Evolutionary conservation across 2,113 vertebrate species (phyloP).

Genomic region (Siniperca knerii): DNA sequence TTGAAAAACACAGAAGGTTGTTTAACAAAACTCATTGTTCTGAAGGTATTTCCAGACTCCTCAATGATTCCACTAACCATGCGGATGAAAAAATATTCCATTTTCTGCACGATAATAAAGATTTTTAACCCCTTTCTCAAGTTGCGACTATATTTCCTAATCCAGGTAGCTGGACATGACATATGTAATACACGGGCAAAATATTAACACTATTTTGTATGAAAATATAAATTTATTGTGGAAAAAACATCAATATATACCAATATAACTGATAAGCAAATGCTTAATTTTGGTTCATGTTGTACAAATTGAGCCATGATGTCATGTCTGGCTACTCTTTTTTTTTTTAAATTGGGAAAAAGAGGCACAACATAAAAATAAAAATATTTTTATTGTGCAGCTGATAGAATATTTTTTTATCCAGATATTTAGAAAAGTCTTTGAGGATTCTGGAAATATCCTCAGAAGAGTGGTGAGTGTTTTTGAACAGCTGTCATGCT

Average conservation of each 20-base stretch:
- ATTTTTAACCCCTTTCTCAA: not conserved
- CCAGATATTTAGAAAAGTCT: no score
- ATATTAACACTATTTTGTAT: not conserved
- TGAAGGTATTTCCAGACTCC: not conserved
- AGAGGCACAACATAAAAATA: no score
- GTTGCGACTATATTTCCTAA: not conserved
- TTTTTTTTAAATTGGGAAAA: no score
- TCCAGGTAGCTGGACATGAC: not conserved
- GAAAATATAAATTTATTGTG: not conserved
- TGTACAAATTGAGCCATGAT: no score
- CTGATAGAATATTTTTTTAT: no score
- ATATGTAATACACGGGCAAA: not conserved
- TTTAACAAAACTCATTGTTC: not conserved
- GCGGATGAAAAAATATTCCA: not conserved
- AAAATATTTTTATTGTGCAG: no score
- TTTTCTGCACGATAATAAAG: not conserved
- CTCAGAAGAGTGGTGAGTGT: no score
- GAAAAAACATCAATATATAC: not conserved
- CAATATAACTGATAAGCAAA: not conserved
- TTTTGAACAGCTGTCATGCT: no score
- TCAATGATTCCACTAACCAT: not conserved
- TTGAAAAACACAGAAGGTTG: not conserved
- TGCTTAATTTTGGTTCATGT: not conserved
- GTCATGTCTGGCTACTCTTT: no score
- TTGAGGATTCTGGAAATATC: no score